Base-by-base conservation (phyloP, 2,888 invertebrate species). In the Archaeoteleia sp. region DNA sequence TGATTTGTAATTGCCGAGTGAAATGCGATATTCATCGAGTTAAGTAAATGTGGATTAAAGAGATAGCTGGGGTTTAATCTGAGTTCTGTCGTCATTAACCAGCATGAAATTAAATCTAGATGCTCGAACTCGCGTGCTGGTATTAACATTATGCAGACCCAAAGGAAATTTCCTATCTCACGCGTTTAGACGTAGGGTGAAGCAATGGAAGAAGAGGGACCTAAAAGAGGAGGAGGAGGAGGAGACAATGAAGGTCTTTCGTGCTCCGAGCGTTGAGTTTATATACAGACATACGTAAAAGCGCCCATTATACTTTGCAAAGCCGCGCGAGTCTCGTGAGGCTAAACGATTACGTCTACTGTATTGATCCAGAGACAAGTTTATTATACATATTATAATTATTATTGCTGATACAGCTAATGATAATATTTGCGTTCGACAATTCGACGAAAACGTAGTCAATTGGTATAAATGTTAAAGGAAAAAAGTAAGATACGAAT, bases 81-180 rank as follows among this genome's bases (percentile, higher is more conserved):
- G 63, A 55, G 49, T 39, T 51, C 57, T 63, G 63, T 63, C 63
- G 63, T 63, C 63, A 63, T 63, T 63, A 63, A 63, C 63, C 49
- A 65, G 55, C 45, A 57, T 65, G 65, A 65, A 57, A 65, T 65
- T 65, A 55, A 65, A 65, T 55, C 63, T 63, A 63, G 55, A 55
- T 45, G 51, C 55, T 63, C 49, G 45, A 63, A 62, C 53, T 62
- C 53, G 61, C 53, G 61, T 62, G 61, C 53, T 62, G 61, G 53
- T 54, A 62, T 63, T 63, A 63, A 63, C 49, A 57, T 55, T 63
- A 63, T 63, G 55, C 55, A 55, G 55, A 51, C 49, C 35, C 35
- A 49, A 57, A 49, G 63, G 55, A 57, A 63, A 63, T 63, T 63
- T 63, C 63, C 63, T 55, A 55, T 63, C 63, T 63, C 53, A 63